These are phyloP conservation scores for Benthosema pterotum DNA, from an alignment of 2,797 vertebrate genomes.

Conservation along the genomic window DNA sequence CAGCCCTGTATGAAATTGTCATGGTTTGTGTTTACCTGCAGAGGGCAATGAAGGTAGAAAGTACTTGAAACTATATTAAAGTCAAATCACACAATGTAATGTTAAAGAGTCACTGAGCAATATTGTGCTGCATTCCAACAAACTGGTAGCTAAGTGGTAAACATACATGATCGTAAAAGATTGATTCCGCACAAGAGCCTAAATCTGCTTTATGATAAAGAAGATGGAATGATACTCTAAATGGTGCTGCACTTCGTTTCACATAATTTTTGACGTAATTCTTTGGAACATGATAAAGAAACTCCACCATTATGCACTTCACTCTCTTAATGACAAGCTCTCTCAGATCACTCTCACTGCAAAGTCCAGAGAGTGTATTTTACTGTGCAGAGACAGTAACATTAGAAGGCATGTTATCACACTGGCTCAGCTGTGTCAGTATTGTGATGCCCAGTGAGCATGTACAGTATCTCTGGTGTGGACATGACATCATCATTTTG, in stretches of 20 bases:
- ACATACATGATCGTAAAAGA: not conserved
- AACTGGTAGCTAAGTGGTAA: conserved; percentile 9
- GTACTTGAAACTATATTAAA: conserved; percentile 2
- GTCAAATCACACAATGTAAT: not conserved
- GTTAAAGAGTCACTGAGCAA: not conserved
- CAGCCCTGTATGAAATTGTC: not conserved
- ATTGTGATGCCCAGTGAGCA: conserved; percentile 48
- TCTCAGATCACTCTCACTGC: conserved; percentile 10
- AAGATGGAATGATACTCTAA: not conserved
- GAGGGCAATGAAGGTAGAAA: conserved; percentile 1
- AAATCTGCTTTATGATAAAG: not conserved
- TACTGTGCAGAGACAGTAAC: not conserved
- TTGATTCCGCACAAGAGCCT: not conserved
- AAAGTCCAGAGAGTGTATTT: too few relatives aligned
- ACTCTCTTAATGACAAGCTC: not conserved
- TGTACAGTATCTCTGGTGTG: conserved; percentile 61
- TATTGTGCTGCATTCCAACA: conserved; percentile 1
- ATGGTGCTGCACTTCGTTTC: conserved; percentile 14
- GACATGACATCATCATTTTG: conserved; percentile 62
- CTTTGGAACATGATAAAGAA: not conserved
- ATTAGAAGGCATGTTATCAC: conserved; percentile 48
- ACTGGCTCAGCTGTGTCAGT: conserved; percentile 14
- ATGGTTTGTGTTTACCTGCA: not conserved
- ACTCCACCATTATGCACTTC: conserved; percentile 10
- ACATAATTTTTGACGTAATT: not conserved